Evolutionary conservation across 2,888 invertebrate species (phyloP).

Genomic region (Heliconius ethilla): DNA sequence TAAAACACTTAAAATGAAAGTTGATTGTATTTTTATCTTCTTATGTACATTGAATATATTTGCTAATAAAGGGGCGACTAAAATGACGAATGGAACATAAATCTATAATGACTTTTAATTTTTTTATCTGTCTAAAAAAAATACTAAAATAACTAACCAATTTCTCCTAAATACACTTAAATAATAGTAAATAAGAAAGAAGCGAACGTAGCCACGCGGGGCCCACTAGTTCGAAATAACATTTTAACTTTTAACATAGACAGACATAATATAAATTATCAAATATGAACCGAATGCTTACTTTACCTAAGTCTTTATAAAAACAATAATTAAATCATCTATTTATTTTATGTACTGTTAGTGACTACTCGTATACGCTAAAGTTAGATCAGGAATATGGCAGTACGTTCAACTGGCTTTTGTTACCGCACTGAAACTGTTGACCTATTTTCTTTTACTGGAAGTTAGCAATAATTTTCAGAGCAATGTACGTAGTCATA

Average conservation of each 20-base stretch:
- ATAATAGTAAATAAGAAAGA: too few species aligned
- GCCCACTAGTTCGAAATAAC: too few species aligned
- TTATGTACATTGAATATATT: too few species aligned
- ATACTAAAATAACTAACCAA: too few species aligned
- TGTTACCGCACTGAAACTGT: slow-evolving; percentile 81
- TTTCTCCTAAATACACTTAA: too few species aligned
- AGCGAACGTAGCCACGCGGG: too few species aligned
- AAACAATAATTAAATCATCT: slow-evolving; percentile 9
- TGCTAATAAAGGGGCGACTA: too few species aligned
- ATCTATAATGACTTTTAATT: too few species aligned
- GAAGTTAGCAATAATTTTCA: slow-evolving; percentile 81
- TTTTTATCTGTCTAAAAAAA: too few species aligned
- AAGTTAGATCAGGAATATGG: slow-evolving; percentile 69
- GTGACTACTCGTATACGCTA: slow-evolving; percentile 52
- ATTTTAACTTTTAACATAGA: background rate
- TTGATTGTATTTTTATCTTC: background rate
- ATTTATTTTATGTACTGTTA: slow-evolving; percentile 38
- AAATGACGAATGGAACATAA: too few species aligned
- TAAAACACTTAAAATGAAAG: background rate
- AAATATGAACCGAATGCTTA: background rate
- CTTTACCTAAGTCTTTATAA: background rate
- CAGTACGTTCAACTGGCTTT: slow-evolving; percentile 75
- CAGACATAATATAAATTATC: background rate
- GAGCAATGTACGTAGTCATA: slow-evolving; percentile 72
- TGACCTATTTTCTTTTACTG: slow-evolving; percentile 81